Conservation (phyloP, 1,140 invertebrate genomes). For the Cyphomyrmex costatus region DNA sequence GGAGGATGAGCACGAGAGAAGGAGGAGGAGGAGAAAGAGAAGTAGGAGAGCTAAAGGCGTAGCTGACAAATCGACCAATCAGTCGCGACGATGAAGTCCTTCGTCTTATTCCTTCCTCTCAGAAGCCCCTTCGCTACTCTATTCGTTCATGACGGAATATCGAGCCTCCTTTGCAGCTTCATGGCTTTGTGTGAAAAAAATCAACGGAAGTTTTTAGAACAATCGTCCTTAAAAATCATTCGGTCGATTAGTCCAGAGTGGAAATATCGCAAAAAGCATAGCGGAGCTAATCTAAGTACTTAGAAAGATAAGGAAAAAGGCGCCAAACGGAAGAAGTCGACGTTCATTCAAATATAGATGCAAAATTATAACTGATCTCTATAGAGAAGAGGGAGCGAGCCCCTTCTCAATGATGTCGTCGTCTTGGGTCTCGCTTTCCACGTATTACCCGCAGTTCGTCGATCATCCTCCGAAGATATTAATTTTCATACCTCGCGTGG, state of each 20-base stretch:
- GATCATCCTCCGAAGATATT: slow-evolving; percentile 49
- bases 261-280: slow-evolving; percentile 64
- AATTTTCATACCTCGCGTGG: slow-evolving; percentile 52
- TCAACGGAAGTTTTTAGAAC: slow-evolving; percentile 72
- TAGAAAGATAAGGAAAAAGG: not conserved
- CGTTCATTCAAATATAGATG: not conserved
- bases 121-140: slow-evolving; percentile 65
- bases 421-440: not conserved
- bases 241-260: slow-evolving; percentile 76
- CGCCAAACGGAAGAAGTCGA: not conserved
- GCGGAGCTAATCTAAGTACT: slow-evolving; percentile 46
- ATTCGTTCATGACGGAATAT: slow-evolving; percentile 33
- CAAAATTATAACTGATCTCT: not conserved
- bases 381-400: not conserved
- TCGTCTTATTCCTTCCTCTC: slow-evolving; percentile 76
- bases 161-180: slow-evolving; percentile 9
- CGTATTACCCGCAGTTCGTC: slow-evolving; percentile 20
- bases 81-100: slow-evolving; percentile 82
- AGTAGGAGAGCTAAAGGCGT: slow-evolving; percentile 40
- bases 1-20: slow-evolving; percentile 23
- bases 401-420: not conserved
- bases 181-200: slow-evolving; percentile 50
- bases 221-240: slow-evolving; percentile 80
- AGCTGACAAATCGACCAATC: slow-evolving; percentile 82
- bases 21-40: not conserved